Conservation (phyloP, 2,113 vertebrate genomes). For the Cyanoramphus novaezelandiae region DNA sequence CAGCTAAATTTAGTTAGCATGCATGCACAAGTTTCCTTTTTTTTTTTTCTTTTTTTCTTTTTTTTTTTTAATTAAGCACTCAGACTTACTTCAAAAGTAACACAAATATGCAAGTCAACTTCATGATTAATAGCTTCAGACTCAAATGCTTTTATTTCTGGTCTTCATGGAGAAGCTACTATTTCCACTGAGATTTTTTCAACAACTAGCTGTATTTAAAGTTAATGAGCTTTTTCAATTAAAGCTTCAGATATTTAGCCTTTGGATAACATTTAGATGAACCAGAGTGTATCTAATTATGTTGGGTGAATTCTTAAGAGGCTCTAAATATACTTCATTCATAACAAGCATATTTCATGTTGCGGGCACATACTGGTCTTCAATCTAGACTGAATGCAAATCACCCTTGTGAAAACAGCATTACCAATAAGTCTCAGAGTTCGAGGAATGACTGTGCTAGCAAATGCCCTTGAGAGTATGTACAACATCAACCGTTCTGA, state of each 20-base stretch:
- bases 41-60: not conserved
- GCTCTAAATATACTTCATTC: conserved; percentile 43
- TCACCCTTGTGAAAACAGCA: conserved; percentile 33
- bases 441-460: conserved; percentile 13
- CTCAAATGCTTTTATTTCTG: conserved; percentile 56
- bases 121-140: conserved; percentile 65
- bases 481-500: not conserved
- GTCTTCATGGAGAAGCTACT: conserved; percentile 57
- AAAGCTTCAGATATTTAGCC: conserved; percentile 75
- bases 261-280: conserved; percentile 74
- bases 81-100: conserved; percentile 37
- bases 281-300: conserved; percentile 70
- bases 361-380: conserved; percentile 13
- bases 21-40: conserved; percentile 5
- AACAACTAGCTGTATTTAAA: conserved; percentile 72
- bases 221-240: conserved; percentile 79
- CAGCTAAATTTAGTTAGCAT: not conserved
- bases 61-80: conserved; percentile 33
- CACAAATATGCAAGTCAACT: conserved; percentile 47
- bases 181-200: conserved; percentile 66
- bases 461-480: not conserved
- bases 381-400: conserved; percentile 41
- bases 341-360: conserved; percentile 56
- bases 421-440: not conserved
- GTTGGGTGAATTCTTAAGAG: conserved; percentile 68